These are phyloP conservation scores for Donacobius atricapilla DNA, from an alignment of 2,113 vertebrate species.

Conservation along the genomic window DNA sequence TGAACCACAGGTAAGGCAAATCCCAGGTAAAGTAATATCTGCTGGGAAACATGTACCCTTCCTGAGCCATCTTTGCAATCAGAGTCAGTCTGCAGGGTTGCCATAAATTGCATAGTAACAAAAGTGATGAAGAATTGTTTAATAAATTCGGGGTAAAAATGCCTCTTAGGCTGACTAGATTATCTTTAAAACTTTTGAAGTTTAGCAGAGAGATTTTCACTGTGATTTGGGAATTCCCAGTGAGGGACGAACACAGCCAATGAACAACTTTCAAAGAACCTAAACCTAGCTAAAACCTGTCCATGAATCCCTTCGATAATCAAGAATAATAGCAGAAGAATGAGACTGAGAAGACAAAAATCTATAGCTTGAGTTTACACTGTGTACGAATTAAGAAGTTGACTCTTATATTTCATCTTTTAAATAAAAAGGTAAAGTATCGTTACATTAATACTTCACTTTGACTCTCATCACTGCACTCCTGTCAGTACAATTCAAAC, in stretches of 20 bases:
- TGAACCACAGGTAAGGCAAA: neutral
- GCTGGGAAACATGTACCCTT: neutral
- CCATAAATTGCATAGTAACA: neutral
- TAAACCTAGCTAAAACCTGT: neutral
- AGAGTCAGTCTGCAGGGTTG: neutral
- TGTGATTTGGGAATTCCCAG: neutral
- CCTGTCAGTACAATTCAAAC: neutral
- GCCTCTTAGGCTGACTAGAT: neutral
- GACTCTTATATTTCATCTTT: neutral
- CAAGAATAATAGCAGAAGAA: neutral
- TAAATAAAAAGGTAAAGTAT: neutral
- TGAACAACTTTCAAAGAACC: neutral
- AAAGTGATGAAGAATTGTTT: neutral
- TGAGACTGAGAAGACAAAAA: neutral
- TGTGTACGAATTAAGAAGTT: neutral
- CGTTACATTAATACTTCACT: neutral
- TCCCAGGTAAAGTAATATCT: neutral
- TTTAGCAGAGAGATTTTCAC: neutral
- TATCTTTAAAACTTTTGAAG: neutral
- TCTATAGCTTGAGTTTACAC: neutral
- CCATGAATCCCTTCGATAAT: neutral
- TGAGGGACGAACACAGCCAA: neutral
- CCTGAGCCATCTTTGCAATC: neutral
- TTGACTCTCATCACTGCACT: neutral
- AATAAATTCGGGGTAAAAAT: neutral